Evolutionary conservation across 2,113 vertebrate species (phyloP).

Genomic region (Andinoacara biseriatus): DNA sequence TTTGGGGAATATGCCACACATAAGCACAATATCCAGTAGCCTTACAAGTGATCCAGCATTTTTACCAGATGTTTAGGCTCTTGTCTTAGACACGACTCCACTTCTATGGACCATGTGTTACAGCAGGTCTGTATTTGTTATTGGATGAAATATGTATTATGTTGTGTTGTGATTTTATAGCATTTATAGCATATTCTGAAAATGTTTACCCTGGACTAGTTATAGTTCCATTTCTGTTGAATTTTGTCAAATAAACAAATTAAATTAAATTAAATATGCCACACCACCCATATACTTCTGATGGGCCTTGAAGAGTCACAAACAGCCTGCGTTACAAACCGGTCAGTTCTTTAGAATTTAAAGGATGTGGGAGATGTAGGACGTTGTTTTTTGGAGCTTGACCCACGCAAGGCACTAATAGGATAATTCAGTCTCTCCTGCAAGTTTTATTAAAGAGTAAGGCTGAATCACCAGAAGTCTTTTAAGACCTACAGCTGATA

Average conservation of each 20-base stretch:
- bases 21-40: neutral
- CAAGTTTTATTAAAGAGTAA: constrained; percentile 3
- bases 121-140: no score
- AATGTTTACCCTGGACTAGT: neutral
- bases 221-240: neutral
- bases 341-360: neutral
- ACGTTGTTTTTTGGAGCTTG: neutral
- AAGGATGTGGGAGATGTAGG: neutral
- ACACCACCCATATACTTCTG: neutral
- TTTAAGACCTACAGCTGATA: constrained; percentile 23
- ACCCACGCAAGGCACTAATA: constrained; percentile 2
- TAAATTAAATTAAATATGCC: neutral
- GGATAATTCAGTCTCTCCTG: neutral
- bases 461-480: neutral
- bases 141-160: no score
- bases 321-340: neutral
- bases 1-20: neutral
- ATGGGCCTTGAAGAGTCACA: neutral
- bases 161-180: neutral
- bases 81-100: neutral
- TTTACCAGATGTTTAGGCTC: neutral
- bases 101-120: no score
- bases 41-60: neutral
- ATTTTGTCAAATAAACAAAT: neutral
- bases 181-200: neutral